phyloP scores from a whole-genome alignment of 2,888 invertebrate species.

The Tortrix viridana region DNA sequence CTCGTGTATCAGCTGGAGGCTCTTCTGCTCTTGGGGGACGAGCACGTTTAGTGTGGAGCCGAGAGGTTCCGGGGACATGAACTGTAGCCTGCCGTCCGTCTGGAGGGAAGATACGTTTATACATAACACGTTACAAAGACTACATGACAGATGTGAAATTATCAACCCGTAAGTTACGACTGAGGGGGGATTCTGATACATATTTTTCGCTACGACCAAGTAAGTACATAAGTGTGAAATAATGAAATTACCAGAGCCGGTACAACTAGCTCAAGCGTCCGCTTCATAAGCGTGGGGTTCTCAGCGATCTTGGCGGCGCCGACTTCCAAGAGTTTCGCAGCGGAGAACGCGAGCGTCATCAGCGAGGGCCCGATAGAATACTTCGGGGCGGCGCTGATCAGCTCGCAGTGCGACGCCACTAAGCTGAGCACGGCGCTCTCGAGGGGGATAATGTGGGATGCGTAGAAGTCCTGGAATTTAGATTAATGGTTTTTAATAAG shows the following conservation, averaged over 20 bases:
- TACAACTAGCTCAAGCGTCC: constrained; percentile 87
- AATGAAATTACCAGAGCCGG: constrained; percentile 89
- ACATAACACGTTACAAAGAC: not conserved
- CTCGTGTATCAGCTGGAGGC: constrained; percentile 75
- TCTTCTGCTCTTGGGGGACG: constrained; percentile 65
- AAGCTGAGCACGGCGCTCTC: constrained; percentile 93
- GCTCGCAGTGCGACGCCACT: constrained; percentile 80
- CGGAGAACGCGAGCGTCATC: constrained; percentile 76
- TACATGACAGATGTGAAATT: no score
- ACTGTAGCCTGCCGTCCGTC: constrained; percentile 78
- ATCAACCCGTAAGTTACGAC: no score
- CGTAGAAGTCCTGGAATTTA: constrained; percentile 85
- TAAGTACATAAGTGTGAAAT: constrained; percentile 42
- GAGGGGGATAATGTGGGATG: constrained; percentile 91
- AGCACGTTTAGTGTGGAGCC: constrained; percentile 65
- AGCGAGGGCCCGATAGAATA: constrained; percentile 73
- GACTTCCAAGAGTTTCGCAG: constrained; percentile 72
- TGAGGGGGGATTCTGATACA: no score
- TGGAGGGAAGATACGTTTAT: constrained; percentile 43
- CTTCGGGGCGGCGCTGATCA: constrained; percentile 69
- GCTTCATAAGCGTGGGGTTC: constrained; percentile 85
- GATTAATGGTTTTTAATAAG: not conserved
- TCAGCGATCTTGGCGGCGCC: constrained; percentile 78
- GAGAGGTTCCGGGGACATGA: constrained; percentile 70
- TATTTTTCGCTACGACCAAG: no score